Base-by-base conservation (phyloP, 2,888 invertebrate species). In the Cistogaster globosa region DNA sequence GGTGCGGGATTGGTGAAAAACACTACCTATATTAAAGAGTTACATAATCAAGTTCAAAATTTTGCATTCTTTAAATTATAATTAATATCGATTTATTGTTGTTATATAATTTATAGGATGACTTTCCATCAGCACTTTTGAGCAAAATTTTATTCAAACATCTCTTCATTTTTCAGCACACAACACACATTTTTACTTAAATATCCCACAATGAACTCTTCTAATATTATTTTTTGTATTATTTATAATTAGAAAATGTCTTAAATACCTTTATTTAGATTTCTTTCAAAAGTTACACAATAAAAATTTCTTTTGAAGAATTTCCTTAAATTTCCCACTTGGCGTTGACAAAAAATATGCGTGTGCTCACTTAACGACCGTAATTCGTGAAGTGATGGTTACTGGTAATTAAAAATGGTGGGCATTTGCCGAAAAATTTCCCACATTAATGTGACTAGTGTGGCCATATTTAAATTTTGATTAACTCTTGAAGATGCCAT, bases 321-420 rank as follows among this genome's bases (percentile, higher is more conserved):
- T 87, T 67, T 84, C 88, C 84, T 86, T 86, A 16, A 58, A 86
- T 89, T 89, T 89, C 88, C 89, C 90, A 89, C 88, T 89, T 85
- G 89, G 90, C 89, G 89, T 88, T 89, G 90, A 90, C 89, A 88
- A 88, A 88, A 87, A 53, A 87, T 88, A 88, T 7, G 90, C 92
- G 90, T 91, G 92, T 92, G 91, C 89, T 92, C 91, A 92, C 91
- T 91, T 88, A 87, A 91, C 92, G 90, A 92, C 90, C 90, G 90
- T 88, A 89, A 89, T 89, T 90, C 92, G 92, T 90, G 88, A 92
- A 92, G 92, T 92, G 91, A 88, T 88, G 86, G 85, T 83, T 87
- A 83, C 58, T 71, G 74, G 67, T 57, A 78, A 68, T 78, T 68
- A 60, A 83, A 83, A 74, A 83, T 83, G 83, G 83, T 83, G 83